Evolutionary conservation across 2,888 invertebrate species (phyloP), one percentile per base, ranked within the genome.

Genomic region (Bombylius discolor): DNA sequence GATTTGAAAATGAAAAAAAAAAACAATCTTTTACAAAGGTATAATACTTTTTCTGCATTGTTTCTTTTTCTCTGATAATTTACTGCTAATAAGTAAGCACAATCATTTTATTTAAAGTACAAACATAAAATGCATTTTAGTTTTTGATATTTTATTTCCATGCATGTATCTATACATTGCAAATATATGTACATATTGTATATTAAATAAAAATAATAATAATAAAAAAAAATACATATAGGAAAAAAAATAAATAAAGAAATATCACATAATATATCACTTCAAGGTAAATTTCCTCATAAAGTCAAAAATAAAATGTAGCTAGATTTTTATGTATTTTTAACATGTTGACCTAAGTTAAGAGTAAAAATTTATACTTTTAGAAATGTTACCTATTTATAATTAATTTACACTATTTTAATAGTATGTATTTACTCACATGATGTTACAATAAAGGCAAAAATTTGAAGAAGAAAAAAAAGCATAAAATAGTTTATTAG

Each of bases 211-310:
- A 23, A 23, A 23, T 23, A 46, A 46, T 14, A 46, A 7, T 11
- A 13, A 23, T 9, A 47, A 23, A 47, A 47, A 23, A 47, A 47
- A 23, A 47, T 47, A 9, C 31, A 44, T 14, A 6, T 23, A 23
- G 54, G 33, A 34, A 14, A 47, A 47, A 36, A 39, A 50, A 47
- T 50, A 31, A 50, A 13, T 46, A 36, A 23, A 42, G 44, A 49
- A 54, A 47, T 36, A 47, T 11, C 46, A n/a, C 14, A 32, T 12
- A 23, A 23, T 23, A 23, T 23, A 23, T 23, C 23, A 23, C 31
- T 32, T 47, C 55, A 55, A 55, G 55, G 55, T 50, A 47, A 47
- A 34, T 50, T 46, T 55, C 49, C 49, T 50, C 50, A 39, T 51
- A 50, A 55, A 55, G 39, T 47, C 23, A 14, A 47, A 23, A 7